Base-by-base conservation (phyloP, 2,113 vertebrate species). In the Porphyrio hochstetteri region DNA sequence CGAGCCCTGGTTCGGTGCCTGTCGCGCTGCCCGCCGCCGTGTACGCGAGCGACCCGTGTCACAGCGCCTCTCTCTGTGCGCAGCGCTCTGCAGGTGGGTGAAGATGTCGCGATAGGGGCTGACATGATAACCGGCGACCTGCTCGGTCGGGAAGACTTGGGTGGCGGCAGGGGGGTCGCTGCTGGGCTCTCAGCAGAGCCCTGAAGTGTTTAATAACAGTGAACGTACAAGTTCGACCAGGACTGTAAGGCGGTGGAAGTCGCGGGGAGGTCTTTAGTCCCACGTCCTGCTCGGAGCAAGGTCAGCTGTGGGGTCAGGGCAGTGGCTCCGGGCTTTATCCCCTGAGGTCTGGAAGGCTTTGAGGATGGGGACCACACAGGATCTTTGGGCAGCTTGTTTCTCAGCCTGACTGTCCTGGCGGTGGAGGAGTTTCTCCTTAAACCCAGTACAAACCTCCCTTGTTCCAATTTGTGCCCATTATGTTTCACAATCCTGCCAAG, bases 401-500 rank as follows among this genome's bases (percentile, higher is more conserved):
- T 52, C 44, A 1, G 33, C 16, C 52, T 17, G 9, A 2, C n/a
- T 27, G 17, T 14, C 20, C 31, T 65, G 10, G 2, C 0, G 1
- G 9, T 7, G 70, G 79, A 59, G 38, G 23, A 36, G 25, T 19
- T 86, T 69, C 27, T 64, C 28, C 2, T 31, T 35, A 13, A 18
- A 13, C 7, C 20, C 28, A 2, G n/a, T 8, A 1, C 42, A 46
- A 36, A 28, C 21, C 24, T 64, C 24, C 38, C 16, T 2, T 12
- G 27, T 57, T 50, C 61, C 44, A 16, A 2, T 8, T 1, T 31
- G 29, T 79, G 23, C 27, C 21, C 7, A 0, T 8, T 56, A 1
- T 5, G 6, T n/a, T 57, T 53, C 27, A 10, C 53, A 16, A 4
- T 42, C 28, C 42, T 3, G 3, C 18, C 2, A 0, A 1, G 1